phyloP scores from a whole-genome alignment of 2,888 invertebrate species.

The Mesoligia furuncula region DNA sequence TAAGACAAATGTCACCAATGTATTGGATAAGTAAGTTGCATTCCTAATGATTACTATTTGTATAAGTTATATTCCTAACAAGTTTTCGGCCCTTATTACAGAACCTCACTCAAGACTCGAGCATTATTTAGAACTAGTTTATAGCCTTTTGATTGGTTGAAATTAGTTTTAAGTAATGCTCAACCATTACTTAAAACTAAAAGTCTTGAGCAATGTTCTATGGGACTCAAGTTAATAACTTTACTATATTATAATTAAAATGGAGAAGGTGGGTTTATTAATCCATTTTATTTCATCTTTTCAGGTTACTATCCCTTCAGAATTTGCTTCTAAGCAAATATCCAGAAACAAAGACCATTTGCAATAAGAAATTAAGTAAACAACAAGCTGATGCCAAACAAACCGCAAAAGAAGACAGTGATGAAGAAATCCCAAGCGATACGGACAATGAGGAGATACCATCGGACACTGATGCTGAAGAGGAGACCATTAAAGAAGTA shows the following conservation, averaged over 20 bases:
- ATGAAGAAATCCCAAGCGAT: constrained; percentile 87
- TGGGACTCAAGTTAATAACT: background rate
- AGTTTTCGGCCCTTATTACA: background rate
- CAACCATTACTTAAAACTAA: no score
- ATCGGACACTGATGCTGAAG: constrained; percentile 90
- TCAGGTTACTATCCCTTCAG: constrained; percentile 83
- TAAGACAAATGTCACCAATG: constrained; percentile 88
- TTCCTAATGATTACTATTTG: background rate
- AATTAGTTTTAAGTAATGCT: background rate
- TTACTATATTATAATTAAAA: background rate
- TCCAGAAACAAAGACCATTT: constrained; percentile 92
- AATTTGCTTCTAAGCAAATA: constrained; percentile 90
- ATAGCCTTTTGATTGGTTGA: no score
- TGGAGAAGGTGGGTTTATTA: background rate
- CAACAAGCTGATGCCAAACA: constrained; percentile 64
- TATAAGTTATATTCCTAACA: background rate
- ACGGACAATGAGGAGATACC: constrained; percentile 92
- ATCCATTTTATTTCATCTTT: constrained; percentile 64
- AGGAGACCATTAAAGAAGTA: constrained; percentile 67
- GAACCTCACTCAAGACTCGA: no score
- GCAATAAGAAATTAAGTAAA: constrained; percentile 74
- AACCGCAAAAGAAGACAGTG: constrained; percentile 78
- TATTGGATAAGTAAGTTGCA: constrained; percentile 91
- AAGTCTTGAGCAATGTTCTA: background rate
- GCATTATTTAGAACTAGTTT: background rate